Base-by-base conservation (phyloP, 2,797 vertebrate genomes). In the Pitangus sulphuratus region DNA sequence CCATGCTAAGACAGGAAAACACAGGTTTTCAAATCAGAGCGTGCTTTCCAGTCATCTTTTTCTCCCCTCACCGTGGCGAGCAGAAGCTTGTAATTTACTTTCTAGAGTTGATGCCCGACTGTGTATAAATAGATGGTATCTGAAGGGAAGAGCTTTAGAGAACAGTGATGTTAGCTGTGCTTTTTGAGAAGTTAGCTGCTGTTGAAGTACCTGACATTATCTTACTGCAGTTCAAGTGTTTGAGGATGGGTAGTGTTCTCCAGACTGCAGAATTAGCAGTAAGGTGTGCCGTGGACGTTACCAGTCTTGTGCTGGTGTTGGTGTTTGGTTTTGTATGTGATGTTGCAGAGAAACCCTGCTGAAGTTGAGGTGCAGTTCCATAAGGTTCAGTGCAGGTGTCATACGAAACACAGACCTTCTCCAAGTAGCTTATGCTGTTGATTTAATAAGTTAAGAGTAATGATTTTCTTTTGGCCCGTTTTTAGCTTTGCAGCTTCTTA, bases 51-150 rank as follows among this genome's bases (percentile, higher is more conserved):
- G 8, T 71, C 33, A 26, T 78, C 24, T 37, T 74, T 50, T 40
- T 4, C 31, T 8, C 19, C 33, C 33, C 21, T 19, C 2, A 11
- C 33, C 12, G 13, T 3, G 17, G 77, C 65, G 76, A 92, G 71
- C 30, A 70, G 62, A 69, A 92, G 20, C 51, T 72, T 71, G 35
- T 79, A 50, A 78, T 92, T 93, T 88, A 14, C 76, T 87, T 97
- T 93, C 61, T 69, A 54, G 64, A 68, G 37, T 20, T 7, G 22
- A 26, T 85, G 37, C 54, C 61, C n/a, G 40, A 62, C 11, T 54
- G 40, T 69, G 24, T 93, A n/a, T 83, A 87, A 88, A 83, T 40
- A 94, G 53, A 64, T 70, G 39, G 58, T 50, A 24, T 80, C 60
- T 79, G 64, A 82, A 78, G 40, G 40, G 37, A 88, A 61, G 48